phyloP scores from a whole-genome alignment of 2,113 vertebrate species.

The Oncorhynchus clarkii region DNA sequence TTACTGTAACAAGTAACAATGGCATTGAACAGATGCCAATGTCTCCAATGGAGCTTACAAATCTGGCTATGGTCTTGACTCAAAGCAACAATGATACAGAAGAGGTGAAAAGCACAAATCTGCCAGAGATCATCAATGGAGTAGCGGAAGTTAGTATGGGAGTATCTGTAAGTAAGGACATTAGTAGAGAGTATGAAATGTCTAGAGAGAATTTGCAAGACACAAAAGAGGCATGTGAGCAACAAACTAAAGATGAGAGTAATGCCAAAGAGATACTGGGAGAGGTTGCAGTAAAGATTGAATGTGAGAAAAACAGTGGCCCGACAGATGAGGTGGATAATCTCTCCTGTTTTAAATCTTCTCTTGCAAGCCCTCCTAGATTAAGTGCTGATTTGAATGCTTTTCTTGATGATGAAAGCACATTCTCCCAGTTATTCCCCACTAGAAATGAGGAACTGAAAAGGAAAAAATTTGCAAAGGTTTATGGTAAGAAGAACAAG shows the following conservation, averaged over 20 bases:
- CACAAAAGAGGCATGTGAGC: conserved; percentile 47
- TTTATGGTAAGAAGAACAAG: conserved; percentile 86
- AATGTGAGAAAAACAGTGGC: conserved; percentile 61
- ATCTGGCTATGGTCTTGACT: conserved; percentile 27
- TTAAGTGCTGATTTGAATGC: conserved; percentile 69
- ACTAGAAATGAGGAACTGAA: conserved; percentile 75
- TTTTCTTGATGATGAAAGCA: conserved; percentile 83
- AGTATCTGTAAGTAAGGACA: conserved; percentile 29
- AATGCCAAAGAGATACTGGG: conserved; percentile 53
- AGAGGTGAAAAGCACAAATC: conserved; percentile 38
- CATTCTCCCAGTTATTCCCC: conserved; percentile 87
- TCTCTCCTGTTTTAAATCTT: conserved; percentile 50
- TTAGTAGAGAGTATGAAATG: conserved; percentile 29
- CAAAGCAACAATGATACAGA: conserved; percentile 30
- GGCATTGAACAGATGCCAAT: conserved; percentile 24
- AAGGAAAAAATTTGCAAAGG: conserved; percentile 83
- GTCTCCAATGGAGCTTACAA: conserved; percentile 34
- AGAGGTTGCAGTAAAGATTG: conserved; percentile 62
- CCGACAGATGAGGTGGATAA: conserved; percentile 42
- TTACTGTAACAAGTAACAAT: conserved; percentile 26
- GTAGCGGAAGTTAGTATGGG: conserved; percentile 25
- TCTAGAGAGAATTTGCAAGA: conserved; percentile 28
- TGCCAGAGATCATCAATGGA: conserved; percentile 29
- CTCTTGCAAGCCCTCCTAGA: conserved; percentile 21
- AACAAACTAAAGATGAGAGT: conserved; percentile 46